Conservation (phyloP, 2,113 vertebrate genomes). For the Entosphenus tridentatus region DNA sequence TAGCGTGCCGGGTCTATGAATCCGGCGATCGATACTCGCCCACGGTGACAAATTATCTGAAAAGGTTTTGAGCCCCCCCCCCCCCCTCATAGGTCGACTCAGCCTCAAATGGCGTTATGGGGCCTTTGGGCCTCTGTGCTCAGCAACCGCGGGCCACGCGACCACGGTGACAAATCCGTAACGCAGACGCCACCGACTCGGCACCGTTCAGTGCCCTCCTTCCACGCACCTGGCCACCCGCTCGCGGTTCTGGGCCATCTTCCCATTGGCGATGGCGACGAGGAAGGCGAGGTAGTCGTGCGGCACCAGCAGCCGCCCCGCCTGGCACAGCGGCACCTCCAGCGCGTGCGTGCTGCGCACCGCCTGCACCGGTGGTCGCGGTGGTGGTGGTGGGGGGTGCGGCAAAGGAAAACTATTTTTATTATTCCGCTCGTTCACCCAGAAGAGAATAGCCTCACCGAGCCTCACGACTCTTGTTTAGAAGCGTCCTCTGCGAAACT, state of each 20-base stretch:
- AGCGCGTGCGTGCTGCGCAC: slow-evolving; percentile 68
- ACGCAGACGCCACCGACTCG: no score
- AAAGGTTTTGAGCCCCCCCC: no score
- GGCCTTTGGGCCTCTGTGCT: no score
- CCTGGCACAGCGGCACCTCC: slow-evolving; percentile 54
- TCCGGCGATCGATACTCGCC: no score
- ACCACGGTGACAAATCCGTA: no score
- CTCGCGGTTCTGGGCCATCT: slow-evolving; percentile 62
- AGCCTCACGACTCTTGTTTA: neutral
- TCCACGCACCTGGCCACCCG: slow-evolving; percentile 47
- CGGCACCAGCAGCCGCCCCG: slow-evolving; percentile 42
- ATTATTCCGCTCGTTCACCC: neutral
- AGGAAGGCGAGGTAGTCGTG: slow-evolving; percentile 55
- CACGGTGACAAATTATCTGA: no score
- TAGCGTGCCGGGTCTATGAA: no score
- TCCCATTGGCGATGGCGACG: slow-evolving; percentile 43
- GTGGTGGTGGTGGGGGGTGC: neutral
- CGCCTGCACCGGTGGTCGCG: slow-evolving; percentile 28
- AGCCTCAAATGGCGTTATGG: no score
- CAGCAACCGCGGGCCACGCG: no score
- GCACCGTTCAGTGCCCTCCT: no score
- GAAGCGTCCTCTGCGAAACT: neutral
- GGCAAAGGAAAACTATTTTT: neutral
- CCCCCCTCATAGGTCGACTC: no score
- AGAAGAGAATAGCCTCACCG: neutral